phyloP scores from a whole-genome alignment of 2,113 vertebrate genomes.

The Heteronetta atricapilla region DNA sequence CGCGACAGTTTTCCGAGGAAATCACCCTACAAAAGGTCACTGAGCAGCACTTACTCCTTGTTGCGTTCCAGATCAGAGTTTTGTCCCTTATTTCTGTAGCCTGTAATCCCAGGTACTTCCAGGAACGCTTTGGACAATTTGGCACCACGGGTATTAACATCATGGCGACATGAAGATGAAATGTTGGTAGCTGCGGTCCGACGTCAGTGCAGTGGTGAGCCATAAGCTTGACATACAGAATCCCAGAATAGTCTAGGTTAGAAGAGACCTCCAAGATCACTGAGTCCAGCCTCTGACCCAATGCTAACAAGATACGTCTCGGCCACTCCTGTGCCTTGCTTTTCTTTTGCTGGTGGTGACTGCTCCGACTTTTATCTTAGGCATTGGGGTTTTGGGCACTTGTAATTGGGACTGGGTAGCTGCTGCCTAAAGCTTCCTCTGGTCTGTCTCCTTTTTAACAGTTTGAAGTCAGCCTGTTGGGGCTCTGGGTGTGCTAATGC shows the following conservation, averaged over 20 bases:
- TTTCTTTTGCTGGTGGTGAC: neutral
- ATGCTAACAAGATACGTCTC: no score
- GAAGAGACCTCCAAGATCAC: no score
- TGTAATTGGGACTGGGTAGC: neutral
- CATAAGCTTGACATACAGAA: neutral
- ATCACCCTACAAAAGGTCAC: neutral
- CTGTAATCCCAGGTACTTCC: neutral
- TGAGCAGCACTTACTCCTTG: neutral
- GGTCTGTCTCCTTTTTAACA: neutral
- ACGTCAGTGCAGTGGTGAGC: neutral
- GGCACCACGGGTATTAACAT: neutral
- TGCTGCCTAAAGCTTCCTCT: neutral
- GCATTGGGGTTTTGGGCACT: neutral
- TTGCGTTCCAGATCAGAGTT: neutral
- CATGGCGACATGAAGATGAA: neutral
- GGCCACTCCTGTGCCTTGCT: neutral
- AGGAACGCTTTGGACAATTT: neutral
- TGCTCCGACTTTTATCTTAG: neutral
- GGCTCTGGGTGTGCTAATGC: neutral
- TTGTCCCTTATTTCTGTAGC: neutral
- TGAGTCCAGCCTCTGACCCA: no score
- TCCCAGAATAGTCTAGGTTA: no score
- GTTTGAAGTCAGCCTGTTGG: neutral
- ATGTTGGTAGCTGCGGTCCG: neutral
- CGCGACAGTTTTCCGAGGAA: neutral